Percentiles rank a stretch among this genome's conserved stretches.
Conservation (phyloP, 1,140 invertebrate genomes). For the Antheraea pernyi region DNA sequence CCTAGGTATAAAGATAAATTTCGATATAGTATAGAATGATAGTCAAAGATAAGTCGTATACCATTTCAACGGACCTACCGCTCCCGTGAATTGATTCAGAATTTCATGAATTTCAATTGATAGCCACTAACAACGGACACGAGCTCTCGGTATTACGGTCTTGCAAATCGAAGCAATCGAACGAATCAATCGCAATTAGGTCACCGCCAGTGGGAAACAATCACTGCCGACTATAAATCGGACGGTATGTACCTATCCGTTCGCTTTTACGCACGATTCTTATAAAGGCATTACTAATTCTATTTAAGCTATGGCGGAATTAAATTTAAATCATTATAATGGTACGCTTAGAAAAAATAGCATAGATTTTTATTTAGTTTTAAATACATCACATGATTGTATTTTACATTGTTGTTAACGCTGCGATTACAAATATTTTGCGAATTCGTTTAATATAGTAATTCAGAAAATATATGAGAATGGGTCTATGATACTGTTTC, state of each 20-base stretch:
- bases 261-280: not conserved
- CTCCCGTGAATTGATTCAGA: not conserved
- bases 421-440: too few relatives aligned
- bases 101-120: slow-evolving; percentile 3
- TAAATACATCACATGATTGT: too few relatives aligned
- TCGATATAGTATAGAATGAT: too few relatives aligned
- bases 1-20: too few relatives aligned
- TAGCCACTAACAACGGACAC: not conserved
- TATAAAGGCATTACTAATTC: not conserved
- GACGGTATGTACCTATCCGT: not conserved
- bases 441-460: too few relatives aligned
- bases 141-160: not conserved
- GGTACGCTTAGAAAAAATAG: too few relatives aligned
- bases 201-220: not conserved
- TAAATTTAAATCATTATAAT: not conserved
- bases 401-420: too few relatives aligned
- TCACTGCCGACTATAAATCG: not conserved
- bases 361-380: too few relatives aligned
- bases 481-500: too few relatives aligned
- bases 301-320: not conserved
- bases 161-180: not conserved
- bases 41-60: not conserved
- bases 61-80: not conserved
- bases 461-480: too few relatives aligned
- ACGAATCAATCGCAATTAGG: slow-evolving; percentile 2